A percentile compares a stretch with the other conserved stretches of the same genome.
Evolutionary conservation across 2,113 vertebrate species (phyloP).

Genomic region (Lanius ludovicianus): DNA sequence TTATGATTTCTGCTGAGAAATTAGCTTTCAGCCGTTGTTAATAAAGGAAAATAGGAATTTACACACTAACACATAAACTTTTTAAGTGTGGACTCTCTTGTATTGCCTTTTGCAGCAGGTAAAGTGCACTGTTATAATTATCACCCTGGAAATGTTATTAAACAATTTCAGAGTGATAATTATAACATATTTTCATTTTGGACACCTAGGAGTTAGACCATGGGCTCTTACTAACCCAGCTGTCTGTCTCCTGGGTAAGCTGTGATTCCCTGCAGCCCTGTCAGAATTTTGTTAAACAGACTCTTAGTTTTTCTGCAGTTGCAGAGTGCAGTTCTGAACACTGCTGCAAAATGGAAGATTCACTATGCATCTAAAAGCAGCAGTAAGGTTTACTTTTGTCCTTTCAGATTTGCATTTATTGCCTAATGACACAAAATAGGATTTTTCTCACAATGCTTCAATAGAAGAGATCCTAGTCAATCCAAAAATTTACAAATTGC

Average conservation of each 20-base stretch:
- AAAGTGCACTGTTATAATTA: slow-evolving; percentile 44
- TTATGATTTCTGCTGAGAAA: slow-evolving; percentile 67
- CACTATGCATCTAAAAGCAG: not conserved
- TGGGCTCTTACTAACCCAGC: not conserved
- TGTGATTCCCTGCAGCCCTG: not conserved
- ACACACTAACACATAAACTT: slow-evolving; percentile 58
- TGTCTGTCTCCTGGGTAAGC: not conserved
- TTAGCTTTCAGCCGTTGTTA: slow-evolving; percentile 65
- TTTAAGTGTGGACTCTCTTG: slow-evolving; percentile 13
- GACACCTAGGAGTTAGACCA: not conserved
- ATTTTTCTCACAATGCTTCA: not conserved
- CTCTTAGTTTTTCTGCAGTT: not conserved
- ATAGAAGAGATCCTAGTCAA: not conserved
- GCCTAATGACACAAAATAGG: not conserved
- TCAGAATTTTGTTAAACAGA: not conserved
- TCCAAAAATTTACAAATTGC: not conserved
- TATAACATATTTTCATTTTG: not conserved
- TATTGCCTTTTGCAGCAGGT: slow-evolving; percentile 55
- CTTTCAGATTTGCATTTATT: not conserved
- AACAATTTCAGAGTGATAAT: not conserved
- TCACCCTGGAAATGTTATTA: slow-evolving; percentile 40
- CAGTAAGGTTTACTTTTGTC: not conserved
- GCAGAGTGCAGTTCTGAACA: not conserved
- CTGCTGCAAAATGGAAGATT: not conserved
- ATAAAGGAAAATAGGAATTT: slow-evolving; percentile 74